These are phyloP conservation scores for Lepisosteus oculatus DNA, from an alignment of 2,113 vertebrate genomes.

Conservation along the genomic window DNA sequence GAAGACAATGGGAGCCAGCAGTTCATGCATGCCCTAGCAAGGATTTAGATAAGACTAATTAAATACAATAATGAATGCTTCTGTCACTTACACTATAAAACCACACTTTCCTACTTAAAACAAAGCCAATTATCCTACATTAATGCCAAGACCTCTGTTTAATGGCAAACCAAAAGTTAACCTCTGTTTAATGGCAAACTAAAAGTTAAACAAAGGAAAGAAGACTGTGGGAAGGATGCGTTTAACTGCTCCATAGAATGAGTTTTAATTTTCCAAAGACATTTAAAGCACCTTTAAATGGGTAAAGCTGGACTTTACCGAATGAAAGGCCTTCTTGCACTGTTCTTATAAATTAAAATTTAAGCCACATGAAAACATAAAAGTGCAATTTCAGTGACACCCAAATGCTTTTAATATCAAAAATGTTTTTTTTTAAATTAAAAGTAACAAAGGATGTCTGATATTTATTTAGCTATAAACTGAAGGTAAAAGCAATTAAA, in stretches of 20 bases:
- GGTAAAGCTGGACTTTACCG: neutral
- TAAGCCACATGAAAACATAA: neutral
- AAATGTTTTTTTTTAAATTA: no score
- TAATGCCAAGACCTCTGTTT: neutral
- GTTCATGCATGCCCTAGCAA: slow-evolving; percentile 93
- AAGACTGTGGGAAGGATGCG: neutral
- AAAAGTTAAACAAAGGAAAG: neutral
- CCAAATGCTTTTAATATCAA: neutral
- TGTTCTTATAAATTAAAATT: neutral
- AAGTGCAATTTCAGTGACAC: neutral
- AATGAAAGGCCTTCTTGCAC: neutral
- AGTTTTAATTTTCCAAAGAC: neutral
- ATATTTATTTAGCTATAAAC: neutral
- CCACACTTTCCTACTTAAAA: neutral
- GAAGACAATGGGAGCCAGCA: slow-evolving; percentile 92
- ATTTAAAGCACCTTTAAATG: neutral
- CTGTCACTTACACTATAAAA: neutral
- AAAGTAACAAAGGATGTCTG: neutral
- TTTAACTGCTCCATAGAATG: neutral
- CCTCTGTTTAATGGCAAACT: neutral
- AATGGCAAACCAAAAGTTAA: neutral
- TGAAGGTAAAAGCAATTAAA: neutral
- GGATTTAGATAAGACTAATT: slow-evolving; percentile 16
- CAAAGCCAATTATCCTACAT: neutral
- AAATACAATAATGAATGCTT: slow-evolving; percentile 8